Evolutionary conservation across 2,797 vertebrate species (phyloP).

Genomic region (Sebastes nivosus): DNA sequence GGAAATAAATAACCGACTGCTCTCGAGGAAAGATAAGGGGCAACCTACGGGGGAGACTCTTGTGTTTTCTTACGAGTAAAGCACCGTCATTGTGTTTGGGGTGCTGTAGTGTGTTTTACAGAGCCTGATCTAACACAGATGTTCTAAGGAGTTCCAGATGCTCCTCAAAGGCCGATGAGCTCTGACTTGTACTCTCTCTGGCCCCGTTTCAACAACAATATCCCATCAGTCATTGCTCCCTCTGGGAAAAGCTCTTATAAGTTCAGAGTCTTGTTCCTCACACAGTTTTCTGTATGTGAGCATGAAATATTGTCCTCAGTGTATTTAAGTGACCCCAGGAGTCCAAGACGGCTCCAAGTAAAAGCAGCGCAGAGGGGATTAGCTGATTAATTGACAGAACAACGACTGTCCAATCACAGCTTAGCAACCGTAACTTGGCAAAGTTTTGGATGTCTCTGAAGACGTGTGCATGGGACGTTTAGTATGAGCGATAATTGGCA

Average conservation of each 20-base stretch:
- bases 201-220: slow-evolving; percentile 63
- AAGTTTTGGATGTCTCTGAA: not conserved
- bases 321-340: slow-evolving; percentile 11
- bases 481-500: not conserved
- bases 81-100: slow-evolving; percentile 41
- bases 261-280: slow-evolving; percentile 37
- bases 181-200: slow-evolving; percentile 58
- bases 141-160: slow-evolving; percentile 76
- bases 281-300: slow-evolving; percentile 26
- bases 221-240: slow-evolving; percentile 68
- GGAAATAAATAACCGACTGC: slow-evolving; percentile 48
- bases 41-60: slow-evolving; percentile 35
- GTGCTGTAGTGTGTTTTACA: slow-evolving; percentile 51
- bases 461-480: not conserved
- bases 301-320: slow-evolving; percentile 18
- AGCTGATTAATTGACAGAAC: not conserved
- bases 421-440: not conserved
- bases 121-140: slow-evolving; percentile 69
- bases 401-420: not conserved
- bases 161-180: slow-evolving; percentile 60
- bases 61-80: slow-evolving; percentile 27
- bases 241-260: slow-evolving; percentile 49
- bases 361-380: not conserved
- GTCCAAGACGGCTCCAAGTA: not conserved
- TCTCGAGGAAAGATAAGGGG: slow-evolving; percentile 46